Evolutionary conservation across 2,113 vertebrate species (phyloP).

Genomic region (Agelaius phoeniceus): DNA sequence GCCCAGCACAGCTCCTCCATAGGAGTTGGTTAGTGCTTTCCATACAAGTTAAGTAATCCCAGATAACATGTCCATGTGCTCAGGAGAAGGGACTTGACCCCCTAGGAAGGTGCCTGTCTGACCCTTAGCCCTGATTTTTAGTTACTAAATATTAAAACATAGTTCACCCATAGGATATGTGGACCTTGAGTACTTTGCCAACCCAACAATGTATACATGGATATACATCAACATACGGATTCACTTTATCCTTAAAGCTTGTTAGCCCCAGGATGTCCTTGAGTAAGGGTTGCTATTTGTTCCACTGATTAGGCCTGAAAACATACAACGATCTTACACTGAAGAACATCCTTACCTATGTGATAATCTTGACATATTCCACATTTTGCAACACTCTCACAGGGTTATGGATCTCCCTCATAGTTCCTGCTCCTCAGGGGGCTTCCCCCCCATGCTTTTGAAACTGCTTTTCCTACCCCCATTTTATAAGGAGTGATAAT

Average conservation of each 20-base stretch:
- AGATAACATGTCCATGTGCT: fast-evolving
- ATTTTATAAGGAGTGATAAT: background rate
- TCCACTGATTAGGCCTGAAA: background rate
- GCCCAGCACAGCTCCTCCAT: fast-evolving
- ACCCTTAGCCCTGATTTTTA: background rate
- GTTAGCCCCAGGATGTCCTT: background rate
- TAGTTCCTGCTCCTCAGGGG: background rate
- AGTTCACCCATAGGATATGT: background rate
- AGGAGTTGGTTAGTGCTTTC: too few species aligned
- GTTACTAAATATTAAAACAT: background rate
- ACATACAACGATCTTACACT: fast-evolving
- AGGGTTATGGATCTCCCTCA: background rate
- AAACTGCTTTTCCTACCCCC: background rate
- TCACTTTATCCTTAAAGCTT: background rate
- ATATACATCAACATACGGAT: too few species aligned
- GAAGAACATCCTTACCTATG: background rate
- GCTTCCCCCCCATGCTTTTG: background rate
- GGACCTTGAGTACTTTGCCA: background rate
- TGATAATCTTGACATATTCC: background rate
- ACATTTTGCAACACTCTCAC: background rate
- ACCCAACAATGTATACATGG: background rate
- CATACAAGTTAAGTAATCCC: background rate
- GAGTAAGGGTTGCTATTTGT: background rate
- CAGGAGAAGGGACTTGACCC: background rate
- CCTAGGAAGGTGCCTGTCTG: fast-evolving